Conservation (phyloP, 2,888 invertebrate genomes). For the Brachyptera putata region DNA sequence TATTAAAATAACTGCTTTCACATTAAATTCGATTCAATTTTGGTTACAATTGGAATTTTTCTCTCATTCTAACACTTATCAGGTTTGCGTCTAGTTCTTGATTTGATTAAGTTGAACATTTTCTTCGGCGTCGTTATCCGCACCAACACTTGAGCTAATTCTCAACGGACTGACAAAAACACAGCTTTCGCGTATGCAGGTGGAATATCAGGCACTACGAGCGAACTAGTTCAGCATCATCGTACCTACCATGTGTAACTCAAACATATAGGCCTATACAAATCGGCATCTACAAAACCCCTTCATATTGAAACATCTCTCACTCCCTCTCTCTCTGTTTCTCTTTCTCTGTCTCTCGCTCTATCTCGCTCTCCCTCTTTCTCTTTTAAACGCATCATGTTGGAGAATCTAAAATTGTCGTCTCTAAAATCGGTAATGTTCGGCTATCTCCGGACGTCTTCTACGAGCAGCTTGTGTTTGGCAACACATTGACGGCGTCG, state of each 20-base stretch:
- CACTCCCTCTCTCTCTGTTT: too few species aligned
- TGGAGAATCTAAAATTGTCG: constrained; percentile 27
- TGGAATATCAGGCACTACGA: constrained; percentile 2
- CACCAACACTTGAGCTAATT: constrained; percentile 1
- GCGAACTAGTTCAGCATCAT: neutral
- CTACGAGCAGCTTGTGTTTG: neutral
- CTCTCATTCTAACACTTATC: too few species aligned
- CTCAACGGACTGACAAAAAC: neutral
- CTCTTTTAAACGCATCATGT: too few species aligned
- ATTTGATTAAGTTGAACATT: too few species aligned
- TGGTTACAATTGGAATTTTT: too few species aligned
- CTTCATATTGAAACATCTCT: constrained; percentile 14
- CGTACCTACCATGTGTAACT: constrained; percentile 21
- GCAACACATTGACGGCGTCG: neutral
- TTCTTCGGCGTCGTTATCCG: too few species aligned
- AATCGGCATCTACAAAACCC: constrained; percentile 1
- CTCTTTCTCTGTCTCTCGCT: too few species aligned
- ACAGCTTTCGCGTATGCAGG: neutral
- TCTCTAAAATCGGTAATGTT: constrained; percentile 16
- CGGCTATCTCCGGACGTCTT: neutral
- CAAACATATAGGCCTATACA: constrained; percentile 15
- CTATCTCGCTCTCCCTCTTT: too few species aligned
- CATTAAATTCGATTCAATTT: too few species aligned
- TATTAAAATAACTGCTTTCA: too few species aligned
- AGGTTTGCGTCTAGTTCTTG: too few species aligned